Conservation (phyloP, 1,140 invertebrate species). For the Homarus americanus region DNA sequence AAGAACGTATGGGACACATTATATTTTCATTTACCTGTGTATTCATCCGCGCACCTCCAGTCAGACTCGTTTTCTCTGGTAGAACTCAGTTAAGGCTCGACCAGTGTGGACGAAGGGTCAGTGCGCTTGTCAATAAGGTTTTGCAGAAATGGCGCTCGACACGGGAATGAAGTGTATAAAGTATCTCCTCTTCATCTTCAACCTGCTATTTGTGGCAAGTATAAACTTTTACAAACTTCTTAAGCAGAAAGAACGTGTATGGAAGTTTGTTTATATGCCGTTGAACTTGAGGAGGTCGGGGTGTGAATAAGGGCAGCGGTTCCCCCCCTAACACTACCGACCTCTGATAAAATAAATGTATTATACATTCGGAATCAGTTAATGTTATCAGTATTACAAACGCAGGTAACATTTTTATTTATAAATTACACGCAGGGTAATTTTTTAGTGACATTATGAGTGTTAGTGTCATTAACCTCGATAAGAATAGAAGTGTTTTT, state of each 20-base stretch:
- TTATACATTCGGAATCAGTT: no score
- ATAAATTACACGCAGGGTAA: no score
- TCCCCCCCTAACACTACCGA: no score
- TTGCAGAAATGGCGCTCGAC: slow-evolving; percentile 65
- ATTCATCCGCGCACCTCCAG: slow-evolving; percentile 44
- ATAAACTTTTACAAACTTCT: neutral
- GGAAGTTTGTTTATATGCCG: neutral
- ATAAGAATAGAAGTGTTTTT: no score
- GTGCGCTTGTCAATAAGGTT: slow-evolving; percentile 19
- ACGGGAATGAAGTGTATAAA: slow-evolving; percentile 74
- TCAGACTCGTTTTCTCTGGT: neutral
- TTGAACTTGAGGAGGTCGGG: no score
- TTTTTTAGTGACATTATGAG: no score
- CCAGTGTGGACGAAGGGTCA: slow-evolving; percentile 46
- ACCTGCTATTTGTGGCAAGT: slow-evolving; percentile 73
- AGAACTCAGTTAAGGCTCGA: slow-evolving; percentile 49
- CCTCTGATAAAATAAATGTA: no score
- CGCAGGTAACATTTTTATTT: no score
- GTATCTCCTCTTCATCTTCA: slow-evolving; percentile 74
- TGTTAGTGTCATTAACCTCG: no score
- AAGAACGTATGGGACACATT: neutral
- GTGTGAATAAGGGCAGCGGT: no score
- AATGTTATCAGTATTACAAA: no score
- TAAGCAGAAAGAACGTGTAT: neutral
- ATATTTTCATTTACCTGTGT: slow-evolving; percentile 43